Evolutionary conservation across 2,113 vertebrate genomes (phyloP).

Genomic region (Bos javanicus): DNA sequence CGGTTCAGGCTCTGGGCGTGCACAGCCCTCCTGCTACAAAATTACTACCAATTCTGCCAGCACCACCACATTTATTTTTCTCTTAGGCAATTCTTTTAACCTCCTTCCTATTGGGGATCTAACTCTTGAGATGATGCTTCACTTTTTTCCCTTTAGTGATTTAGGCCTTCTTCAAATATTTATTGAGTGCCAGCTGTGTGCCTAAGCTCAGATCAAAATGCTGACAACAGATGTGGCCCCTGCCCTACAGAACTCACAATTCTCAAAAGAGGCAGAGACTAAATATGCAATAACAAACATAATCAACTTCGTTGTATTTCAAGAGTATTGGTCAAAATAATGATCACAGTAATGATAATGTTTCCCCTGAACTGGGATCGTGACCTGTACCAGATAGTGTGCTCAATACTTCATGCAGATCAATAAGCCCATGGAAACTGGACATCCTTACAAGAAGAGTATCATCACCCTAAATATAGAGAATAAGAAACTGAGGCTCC

Average conservation of each 20-base stretch:
- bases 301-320: neutral
- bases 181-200: neutral
- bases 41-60: neutral
- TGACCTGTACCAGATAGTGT: neutral
- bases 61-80: neutral
- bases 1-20: neutral
- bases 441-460: neutral
- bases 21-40: neutral
- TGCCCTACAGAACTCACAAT: neutral
- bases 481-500: neutral
- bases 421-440: neutral
- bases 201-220: neutral
- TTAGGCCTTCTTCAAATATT: neutral
- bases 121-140: neutral
- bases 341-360: neutral
- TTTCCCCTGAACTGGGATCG: neutral
- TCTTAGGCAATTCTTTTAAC: neutral
- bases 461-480: neutral
- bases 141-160: neutral
- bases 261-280: neutral
- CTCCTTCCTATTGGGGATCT: neutral
- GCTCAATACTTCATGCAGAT: neutral
- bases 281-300: neutral
- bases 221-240: neutral
- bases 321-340: neutral